Conservation (phyloP, 2,113 vertebrate genomes). For the Gnathochromis pfefferi region DNA sequence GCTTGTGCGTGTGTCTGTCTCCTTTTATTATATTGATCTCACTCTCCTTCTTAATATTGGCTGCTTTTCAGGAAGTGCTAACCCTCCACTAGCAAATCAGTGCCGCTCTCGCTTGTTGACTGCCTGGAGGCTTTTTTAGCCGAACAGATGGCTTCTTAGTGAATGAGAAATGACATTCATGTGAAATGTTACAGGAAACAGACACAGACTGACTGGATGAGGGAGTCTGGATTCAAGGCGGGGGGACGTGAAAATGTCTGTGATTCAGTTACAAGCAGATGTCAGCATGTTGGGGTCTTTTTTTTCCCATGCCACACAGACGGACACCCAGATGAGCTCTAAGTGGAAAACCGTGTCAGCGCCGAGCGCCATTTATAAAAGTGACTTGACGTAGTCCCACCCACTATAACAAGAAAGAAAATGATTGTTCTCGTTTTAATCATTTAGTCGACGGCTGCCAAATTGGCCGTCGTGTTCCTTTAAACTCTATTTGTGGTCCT, state of each 20-base stretch:
- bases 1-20: neutral
- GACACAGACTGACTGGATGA: constrained; percentile 15
- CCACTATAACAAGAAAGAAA: neutral
- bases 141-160: constrained; percentile 51
- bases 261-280: constrained; percentile 41
- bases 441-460: neutral
- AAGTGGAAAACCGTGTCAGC: constrained; percentile 49
- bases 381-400: neutral
- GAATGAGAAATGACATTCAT: constrained; percentile 48
- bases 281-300: constrained; percentile 7
- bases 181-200: constrained; percentile 33
- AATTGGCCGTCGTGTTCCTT: neutral
- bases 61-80: constrained; percentile 16
- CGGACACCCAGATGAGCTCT: neutral
- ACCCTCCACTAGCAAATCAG: constrained; percentile 6
- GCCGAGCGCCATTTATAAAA: neutral
- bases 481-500: neutral
- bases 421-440: neutral
- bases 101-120: neutral
- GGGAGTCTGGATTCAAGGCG: neutral
- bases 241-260: neutral
- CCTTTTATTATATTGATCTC: neutral
- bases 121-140: constrained; percentile 26
- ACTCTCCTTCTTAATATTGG: neutral
- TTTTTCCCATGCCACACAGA: neutral